Conservation (phyloP, 2,888 invertebrate species). For the Agrotis clavis region DNA sequence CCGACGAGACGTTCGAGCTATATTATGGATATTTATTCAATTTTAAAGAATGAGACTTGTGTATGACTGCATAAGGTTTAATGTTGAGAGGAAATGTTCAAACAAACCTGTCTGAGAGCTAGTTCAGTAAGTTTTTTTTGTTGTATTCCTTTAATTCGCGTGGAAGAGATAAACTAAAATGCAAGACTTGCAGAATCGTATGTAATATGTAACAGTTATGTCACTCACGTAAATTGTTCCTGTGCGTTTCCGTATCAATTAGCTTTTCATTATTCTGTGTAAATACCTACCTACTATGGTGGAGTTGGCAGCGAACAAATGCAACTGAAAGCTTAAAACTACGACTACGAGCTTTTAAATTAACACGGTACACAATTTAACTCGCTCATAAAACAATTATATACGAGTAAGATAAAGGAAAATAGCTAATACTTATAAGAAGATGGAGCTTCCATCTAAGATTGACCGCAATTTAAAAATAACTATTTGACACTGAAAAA, state of each 20-base stretch:
- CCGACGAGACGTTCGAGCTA: constrained; percentile 76
- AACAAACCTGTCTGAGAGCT: constrained; percentile 82
- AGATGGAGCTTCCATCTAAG: too few relatives aligned
- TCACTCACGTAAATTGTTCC: constrained; percentile 28
- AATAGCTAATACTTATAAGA: not conserved
- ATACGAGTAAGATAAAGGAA: not conserved
- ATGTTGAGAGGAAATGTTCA: constrained; percentile 71
- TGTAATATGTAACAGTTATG: constrained; percentile 46
- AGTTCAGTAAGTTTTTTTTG: constrained; percentile 77
- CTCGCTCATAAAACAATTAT: not conserved
- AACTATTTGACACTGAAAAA: not conserved
- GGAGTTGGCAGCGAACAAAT: constrained; percentile 12
- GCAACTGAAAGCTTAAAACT: not conserved
- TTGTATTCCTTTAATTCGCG: constrained; percentile 71
- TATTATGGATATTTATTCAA: constrained; percentile 71
- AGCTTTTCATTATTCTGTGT: constrained; percentile 35
- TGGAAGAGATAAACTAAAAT: constrained; percentile 62
- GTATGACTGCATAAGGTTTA: constrained; percentile 78
- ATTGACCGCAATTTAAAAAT: not conserved
- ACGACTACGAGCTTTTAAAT: constrained; percentile 8
- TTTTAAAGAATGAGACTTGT: constrained; percentile 80
- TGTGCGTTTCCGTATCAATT: constrained; percentile 26
- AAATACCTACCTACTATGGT: constrained; percentile 3
- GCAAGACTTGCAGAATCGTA: constrained; percentile 58
- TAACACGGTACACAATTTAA: not conserved